Conservation (phyloP, 1,140 invertebrate genomes). For the Pogonomyrmex californicus region DNA sequence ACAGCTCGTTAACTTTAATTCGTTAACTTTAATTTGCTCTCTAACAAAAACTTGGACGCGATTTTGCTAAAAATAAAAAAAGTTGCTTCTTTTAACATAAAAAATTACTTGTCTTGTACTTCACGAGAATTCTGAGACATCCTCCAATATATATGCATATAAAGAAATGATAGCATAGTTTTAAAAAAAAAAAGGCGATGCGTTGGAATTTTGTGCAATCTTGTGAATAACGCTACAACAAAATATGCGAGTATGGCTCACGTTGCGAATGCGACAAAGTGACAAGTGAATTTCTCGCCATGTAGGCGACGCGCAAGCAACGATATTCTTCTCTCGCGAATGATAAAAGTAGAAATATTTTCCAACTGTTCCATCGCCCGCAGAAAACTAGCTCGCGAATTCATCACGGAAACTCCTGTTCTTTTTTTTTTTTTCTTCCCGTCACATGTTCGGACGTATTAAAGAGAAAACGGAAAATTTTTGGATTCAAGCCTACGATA, state of each 20-base stretch:
- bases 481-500: too few species aligned
- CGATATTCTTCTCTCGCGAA: neutral
- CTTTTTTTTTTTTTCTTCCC: neutral
- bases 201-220: neutral
- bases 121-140: too few species aligned
- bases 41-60: too few species aligned
- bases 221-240: neutral
- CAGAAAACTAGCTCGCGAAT: neutral
- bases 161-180: neutral
- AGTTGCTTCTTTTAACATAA: too few species aligned
- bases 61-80: too few species aligned
- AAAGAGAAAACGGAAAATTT: slow-evolving; percentile 19
- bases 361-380: neutral
- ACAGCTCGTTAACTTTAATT: too few species aligned
- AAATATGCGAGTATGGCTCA: neutral
- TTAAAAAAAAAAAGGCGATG: neutral
- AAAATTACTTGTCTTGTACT: too few species aligned
- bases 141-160: neutral
- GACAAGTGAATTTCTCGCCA: neutral
- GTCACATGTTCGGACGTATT: neutral
- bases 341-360: slow-evolving; percentile 31
- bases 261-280: neutral
- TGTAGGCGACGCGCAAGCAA: neutral
- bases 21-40: too few species aligned
- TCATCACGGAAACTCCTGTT: neutral